Evolutionary conservation across 1,140 invertebrate genomes (phyloP).

Genomic region (Drosophila dunni): DNA sequence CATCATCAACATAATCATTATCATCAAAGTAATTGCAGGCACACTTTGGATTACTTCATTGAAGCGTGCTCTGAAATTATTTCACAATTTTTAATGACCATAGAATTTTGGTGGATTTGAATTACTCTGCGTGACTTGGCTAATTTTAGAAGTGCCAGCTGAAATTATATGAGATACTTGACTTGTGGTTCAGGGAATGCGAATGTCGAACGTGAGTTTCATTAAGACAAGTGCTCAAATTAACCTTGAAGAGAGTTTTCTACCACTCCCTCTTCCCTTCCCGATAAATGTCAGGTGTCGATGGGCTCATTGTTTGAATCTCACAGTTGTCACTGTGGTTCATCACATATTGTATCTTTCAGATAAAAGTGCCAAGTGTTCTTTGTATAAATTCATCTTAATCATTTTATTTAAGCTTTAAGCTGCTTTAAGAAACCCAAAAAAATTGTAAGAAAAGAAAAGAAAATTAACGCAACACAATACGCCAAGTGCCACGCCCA

Average conservation of each 20-base stretch:
- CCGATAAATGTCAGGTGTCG: not conserved
- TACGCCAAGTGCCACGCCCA: constrained; percentile 22
- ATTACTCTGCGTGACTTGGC: constrained; percentile 48
- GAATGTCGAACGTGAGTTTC: not conserved
- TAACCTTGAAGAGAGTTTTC: constrained; percentile 1
- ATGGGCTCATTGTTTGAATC: no score
- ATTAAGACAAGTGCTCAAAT: constrained; percentile 6
- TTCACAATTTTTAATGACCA: constrained; percentile 48
- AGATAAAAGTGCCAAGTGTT: not conserved
- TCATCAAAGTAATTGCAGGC: constrained; percentile 75
- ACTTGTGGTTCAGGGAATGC: constrained; percentile 2
- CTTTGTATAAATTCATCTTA: not conserved
- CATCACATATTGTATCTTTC: no score
- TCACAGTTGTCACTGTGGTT: not conserved
- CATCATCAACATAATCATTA: constrained; percentile 36
- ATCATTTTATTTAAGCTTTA: constrained; percentile 25
- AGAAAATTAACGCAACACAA: constrained; percentile 28
- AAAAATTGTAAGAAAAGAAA: constrained; percentile 4
- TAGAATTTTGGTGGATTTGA: constrained; percentile 31
- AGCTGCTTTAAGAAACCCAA: constrained; percentile 21
- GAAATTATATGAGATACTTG: constrained; percentile 33
- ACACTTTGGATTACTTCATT: constrained; percentile 62
- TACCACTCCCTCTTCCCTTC: not conserved
- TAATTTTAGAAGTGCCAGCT: constrained; percentile 35
- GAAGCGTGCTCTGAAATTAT: constrained; percentile 56